phyloP scores from a whole-genome alignment of 2,113 vertebrate species.

The Epinephelus lanceolatus region DNA sequence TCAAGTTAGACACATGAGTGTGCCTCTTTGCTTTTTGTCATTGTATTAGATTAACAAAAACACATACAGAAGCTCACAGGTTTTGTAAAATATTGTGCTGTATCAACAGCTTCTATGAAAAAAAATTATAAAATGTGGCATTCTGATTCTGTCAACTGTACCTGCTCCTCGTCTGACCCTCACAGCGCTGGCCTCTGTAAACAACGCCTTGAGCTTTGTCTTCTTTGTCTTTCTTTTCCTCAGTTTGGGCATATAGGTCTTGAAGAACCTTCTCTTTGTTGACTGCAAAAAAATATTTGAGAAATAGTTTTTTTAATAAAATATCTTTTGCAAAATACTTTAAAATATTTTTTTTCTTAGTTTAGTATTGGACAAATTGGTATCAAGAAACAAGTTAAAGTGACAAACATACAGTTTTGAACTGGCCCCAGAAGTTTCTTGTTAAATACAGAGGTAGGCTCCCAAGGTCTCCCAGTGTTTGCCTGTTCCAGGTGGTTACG shows the following conservation, averaged over 20 bases:
- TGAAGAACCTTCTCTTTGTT: slow-evolving; percentile 58
- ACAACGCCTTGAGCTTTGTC: slow-evolving; percentile 61
- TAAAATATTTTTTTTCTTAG: neutral
- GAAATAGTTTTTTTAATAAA: neutral
- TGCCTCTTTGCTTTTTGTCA: neutral
- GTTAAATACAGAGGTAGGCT: slow-evolving; percentile 76
- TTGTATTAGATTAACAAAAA: neutral
- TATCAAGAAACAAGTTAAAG: neutral
- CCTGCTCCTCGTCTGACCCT: slow-evolving; percentile 57
- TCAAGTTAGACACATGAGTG: neutral
- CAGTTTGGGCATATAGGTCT: slow-evolving; percentile 46
- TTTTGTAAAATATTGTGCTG: neutral
- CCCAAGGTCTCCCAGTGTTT: slow-evolving; percentile 65
- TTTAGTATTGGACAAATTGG: neutral
- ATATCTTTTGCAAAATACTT: neutral
- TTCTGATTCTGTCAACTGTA: neutral
- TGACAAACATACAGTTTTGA: slow-evolving; percentile 54
- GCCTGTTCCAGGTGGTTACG: slow-evolving; percentile 56
- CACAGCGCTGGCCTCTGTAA: neutral
- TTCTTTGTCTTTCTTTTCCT: slow-evolving; percentile 45
- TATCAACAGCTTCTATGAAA: neutral
- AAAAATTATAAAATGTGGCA: neutral
- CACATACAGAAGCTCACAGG: neutral
- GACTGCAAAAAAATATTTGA: slow-evolving; percentile 39
- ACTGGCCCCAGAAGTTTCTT: slow-evolving; percentile 56